These are phyloP conservation scores for Oasisia sp. DNA, from an alignment of 2,888 invertebrate species.

Conservation along the genomic window DNA sequence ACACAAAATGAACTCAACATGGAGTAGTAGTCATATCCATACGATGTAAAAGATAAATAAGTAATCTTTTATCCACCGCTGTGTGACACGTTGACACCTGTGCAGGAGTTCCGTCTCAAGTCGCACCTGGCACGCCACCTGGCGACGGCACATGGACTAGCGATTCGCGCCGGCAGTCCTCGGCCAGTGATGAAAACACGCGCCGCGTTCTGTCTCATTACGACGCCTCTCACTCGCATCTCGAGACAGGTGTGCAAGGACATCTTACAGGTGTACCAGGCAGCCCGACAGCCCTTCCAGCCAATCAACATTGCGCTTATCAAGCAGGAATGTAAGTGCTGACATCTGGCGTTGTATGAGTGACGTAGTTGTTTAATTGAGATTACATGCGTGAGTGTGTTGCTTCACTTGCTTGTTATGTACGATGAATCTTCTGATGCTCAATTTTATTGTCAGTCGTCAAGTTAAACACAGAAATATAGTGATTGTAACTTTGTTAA, in stretches of 20 bases:
- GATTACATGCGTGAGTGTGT: neutral
- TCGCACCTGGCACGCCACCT: slow-evolving; percentile 93
- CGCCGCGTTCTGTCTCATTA: slow-evolving; percentile 94
- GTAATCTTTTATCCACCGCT: neutral
- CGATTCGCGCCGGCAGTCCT: slow-evolving; percentile 80
- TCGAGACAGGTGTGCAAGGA: slow-evolving; percentile 87
- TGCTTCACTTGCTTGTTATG: too few species aligned
- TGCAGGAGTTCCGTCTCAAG: slow-evolving; percentile 89
- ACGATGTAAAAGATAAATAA: too few species aligned
- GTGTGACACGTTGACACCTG: slow-evolving; percentile 19
- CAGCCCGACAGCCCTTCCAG: slow-evolving; percentile 85
- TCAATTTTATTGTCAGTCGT: too few species aligned
- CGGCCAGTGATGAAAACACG: slow-evolving; percentile 97
- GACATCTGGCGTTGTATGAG: neutral
- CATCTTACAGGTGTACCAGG: slow-evolving; percentile 81
- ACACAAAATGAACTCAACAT: too few species aligned
- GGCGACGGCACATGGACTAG: slow-evolving; percentile 87
- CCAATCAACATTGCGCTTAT: slow-evolving; percentile 74
- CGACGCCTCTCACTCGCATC: slow-evolving; percentile 88
- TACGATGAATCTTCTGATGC: neutral
- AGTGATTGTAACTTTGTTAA: too few species aligned
- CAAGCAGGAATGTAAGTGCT: slow-evolving; percentile 84
- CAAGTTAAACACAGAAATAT: too few species aligned
- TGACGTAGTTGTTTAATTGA: neutral
- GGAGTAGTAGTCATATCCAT: too few species aligned